phyloP scores from a whole-genome alignment of 2,888 invertebrate genomes.

The Capitulum mitella region DNA sequence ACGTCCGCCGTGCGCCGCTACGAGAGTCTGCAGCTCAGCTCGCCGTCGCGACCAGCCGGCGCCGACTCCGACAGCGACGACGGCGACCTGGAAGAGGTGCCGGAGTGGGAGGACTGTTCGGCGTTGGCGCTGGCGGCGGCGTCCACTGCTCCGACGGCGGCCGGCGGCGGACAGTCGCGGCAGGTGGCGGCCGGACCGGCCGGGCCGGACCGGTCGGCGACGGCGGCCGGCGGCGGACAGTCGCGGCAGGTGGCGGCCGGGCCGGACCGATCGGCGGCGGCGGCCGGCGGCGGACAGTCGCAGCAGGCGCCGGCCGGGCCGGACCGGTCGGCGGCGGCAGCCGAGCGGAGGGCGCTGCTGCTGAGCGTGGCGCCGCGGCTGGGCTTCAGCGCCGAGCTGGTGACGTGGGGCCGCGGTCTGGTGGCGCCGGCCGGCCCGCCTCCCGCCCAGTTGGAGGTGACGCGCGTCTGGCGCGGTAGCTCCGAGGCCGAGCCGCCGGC shows the following conservation, averaged over 20 bases:
- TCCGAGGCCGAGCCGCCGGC: background rate
- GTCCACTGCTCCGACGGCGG: too few species aligned
- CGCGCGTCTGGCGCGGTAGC: slow-evolving; percentile 1
- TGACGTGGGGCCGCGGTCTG: background rate
- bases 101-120: too few species aligned
- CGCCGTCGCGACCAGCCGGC: background rate
- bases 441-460: background rate
- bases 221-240: too few species aligned
- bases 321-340: too few species aligned
- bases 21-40: background rate
- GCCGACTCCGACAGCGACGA: background rate
- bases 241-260: too few species aligned
- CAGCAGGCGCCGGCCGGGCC: too few species aligned
- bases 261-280: too few species aligned
- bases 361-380: background rate
- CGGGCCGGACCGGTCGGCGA: background rate
- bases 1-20: background rate
- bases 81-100: background rate
- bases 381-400: slow-evolving; percentile 2
- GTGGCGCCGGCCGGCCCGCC: background rate
- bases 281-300: too few species aligned
- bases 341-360: background rate
- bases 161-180: background rate
- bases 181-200: background rate
- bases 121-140: too few species aligned